Evolutionary conservation across 2,797 vertebrate genomes (phyloP).

Genomic region (Glyptemys insculpta): DNA sequence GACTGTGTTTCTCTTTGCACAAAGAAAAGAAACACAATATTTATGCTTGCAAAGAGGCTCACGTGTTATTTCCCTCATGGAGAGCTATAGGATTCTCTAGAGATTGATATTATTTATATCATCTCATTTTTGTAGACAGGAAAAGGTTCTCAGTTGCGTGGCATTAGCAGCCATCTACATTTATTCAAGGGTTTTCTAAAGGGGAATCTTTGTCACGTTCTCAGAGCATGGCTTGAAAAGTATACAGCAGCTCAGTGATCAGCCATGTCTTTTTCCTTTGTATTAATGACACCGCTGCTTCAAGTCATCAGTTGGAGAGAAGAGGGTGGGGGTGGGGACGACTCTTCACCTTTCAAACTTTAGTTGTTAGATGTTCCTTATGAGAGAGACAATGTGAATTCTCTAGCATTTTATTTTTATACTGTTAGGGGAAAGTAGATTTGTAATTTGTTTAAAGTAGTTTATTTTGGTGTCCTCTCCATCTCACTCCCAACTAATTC

Average conservation of each 20-base stretch:
- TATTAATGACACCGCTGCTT: constrained; percentile 25
- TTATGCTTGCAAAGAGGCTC: constrained; percentile 34
- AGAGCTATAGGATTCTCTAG: constrained; percentile 21
- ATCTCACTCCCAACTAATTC: not conserved
- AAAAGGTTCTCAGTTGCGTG: constrained; percentile 8
- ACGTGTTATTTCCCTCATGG: not conserved
- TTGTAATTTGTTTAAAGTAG: not conserved
- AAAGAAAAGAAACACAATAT: constrained; percentile 35
- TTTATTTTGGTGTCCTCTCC: not conserved
- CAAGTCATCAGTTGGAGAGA: not conserved
- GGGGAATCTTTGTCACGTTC: constrained; percentile 18
- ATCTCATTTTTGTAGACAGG: constrained; percentile 7
- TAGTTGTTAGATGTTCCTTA: not conserved
- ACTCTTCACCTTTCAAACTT: not conserved
- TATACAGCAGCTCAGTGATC: constrained; percentile 14
- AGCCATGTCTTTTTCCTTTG: not conserved
- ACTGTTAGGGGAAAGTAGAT: not conserved
- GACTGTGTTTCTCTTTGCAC: constrained; percentile 19
- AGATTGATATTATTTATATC: constrained; percentile 37
- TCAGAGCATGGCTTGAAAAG: constrained; percentile 33
- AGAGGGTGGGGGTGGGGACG: not conserved
- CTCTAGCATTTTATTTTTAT: not conserved
- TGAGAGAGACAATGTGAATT: not conserved
- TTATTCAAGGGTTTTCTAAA: constrained; percentile 47
- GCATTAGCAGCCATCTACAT: constrained; percentile 6